A percentile compares a stretch with the other conserved stretches of the same genome.
These are phyloP conservation scores for Drosophila nr. medialis DNA, from an alignment of 2,888 invertebrate genomes.

Conservation along the genomic window DNA sequence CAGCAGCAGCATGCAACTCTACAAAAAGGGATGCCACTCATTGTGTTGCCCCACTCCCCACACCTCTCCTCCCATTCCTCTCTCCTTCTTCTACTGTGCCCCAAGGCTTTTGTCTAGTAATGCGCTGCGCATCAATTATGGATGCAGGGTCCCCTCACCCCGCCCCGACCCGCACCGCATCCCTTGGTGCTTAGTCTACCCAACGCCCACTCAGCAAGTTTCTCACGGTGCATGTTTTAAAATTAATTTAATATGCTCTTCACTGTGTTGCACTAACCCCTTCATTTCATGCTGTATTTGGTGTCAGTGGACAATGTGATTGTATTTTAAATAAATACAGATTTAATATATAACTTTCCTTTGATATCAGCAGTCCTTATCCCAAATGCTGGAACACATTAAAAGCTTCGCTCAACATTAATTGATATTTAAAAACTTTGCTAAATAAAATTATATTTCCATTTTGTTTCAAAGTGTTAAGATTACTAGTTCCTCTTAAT, in stretches of 20 bases:
- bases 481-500: too few species aligned
- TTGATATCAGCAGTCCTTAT: neutral
- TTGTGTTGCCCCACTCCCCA: neutral
- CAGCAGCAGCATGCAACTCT: neutral
- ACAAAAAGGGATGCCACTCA: slow-evolving; percentile 36
- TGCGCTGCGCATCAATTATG: slow-evolving; percentile 70
- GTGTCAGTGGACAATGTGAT: slow-evolving; percentile 20
- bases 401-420: neutral
- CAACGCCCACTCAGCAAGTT: slow-evolving; percentile 62
- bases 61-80: neutral
- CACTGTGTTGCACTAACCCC: slow-evolving; percentile 27
- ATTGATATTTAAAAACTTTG: too few species aligned
- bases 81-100: neutral
- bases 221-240: slow-evolving; percentile 70
- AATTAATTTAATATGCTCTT: slow-evolving; percentile 72
- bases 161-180: neutral
- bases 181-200: slow-evolving; percentile 2
- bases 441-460: too few species aligned
- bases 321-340: neutral
- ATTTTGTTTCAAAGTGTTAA: too few species aligned
- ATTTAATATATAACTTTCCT: neutral
- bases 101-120: slow-evolving; percentile 65
- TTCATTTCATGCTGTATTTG: slow-evolving; percentile 2
- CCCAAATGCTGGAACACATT: neutral
- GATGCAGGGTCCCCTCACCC: slow-evolving; percentile 29